phyloP scores from a whole-genome alignment of 2,888 invertebrate genomes.

The Thereva nobilitata region DNA sequence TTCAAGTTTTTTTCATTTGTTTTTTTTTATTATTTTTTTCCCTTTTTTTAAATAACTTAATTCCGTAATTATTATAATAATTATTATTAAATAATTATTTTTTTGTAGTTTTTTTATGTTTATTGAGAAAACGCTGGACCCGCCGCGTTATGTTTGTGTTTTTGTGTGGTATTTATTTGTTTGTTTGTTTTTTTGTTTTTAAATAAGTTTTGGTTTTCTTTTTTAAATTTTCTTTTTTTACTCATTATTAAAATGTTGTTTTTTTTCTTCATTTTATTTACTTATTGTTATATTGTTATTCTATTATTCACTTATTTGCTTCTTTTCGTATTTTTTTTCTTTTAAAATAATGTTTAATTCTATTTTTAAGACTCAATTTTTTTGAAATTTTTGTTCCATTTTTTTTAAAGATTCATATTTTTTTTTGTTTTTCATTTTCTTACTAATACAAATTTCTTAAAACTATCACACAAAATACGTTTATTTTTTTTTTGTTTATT shows the following conservation, averaged over 20 bases:
- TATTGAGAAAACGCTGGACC: constrained; percentile 38
- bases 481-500: constrained; percentile 20
- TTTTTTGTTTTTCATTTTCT: constrained; percentile 18
- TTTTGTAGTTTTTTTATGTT: constrained; percentile 5
- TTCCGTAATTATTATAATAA: too few species aligned
- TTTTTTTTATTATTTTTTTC: too few species aligned
- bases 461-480: constrained; percentile 27
- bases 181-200: constrained; percentile 11
- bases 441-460: constrained; percentile 21
- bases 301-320: not conserved
- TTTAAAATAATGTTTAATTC: not conserved
- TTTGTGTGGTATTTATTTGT: constrained; percentile 14
- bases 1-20: too few species aligned
- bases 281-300: constrained; percentile 16
- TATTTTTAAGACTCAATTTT: not conserved
- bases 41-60: too few species aligned
- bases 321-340: constrained; percentile 10
- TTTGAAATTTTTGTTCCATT: not conserved
- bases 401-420: constrained; percentile 1
- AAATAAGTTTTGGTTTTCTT: constrained; percentile 11
- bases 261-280: not conserved
- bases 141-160: constrained; percentile 36
- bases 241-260: constrained; percentile 15
- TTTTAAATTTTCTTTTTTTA: constrained; percentile 6
- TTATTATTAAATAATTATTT: not conserved